phyloP scores from a whole-genome alignment of 1,140 invertebrate genomes.

The Drosophila ananassae region DNA sequence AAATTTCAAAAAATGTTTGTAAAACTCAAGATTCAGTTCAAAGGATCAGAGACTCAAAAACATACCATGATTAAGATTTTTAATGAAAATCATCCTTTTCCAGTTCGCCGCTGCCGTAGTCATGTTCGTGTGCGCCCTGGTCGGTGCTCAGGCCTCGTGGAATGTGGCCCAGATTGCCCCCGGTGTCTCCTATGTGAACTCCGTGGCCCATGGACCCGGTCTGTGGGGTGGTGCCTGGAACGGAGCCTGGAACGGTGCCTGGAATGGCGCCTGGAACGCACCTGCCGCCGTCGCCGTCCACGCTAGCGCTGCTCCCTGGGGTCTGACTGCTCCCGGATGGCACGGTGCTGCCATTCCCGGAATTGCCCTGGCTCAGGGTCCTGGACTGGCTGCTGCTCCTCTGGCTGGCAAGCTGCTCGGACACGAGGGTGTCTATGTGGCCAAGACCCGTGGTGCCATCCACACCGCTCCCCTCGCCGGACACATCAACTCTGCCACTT shows the following conservation, averaged over 20 bases:
- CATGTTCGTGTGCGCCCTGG: constrained; percentile 83
- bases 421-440: constrained; percentile 84
- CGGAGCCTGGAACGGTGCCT: constrained; percentile 60
- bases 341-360: constrained; percentile 69
- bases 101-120: constrained; percentile 84
- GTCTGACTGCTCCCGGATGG: constrained; percentile 63
- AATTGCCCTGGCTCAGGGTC: constrained; percentile 77
- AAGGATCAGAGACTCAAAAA: neutral
- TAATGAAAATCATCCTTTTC: constrained; percentile 11
- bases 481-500: constrained; percentile 80
- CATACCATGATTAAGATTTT: neutral
- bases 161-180: constrained; percentile 56
- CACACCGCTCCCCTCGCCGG: constrained; percentile 85
- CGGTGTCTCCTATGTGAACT: constrained; percentile 74
- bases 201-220: constrained; percentile 62
- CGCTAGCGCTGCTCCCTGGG: constrained; percentile 61
- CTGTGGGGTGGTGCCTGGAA: constrained; percentile 66
- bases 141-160: constrained; percentile 77
- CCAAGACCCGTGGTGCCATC: constrained; percentile 85
- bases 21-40: neutral
- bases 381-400: constrained; percentile 40
- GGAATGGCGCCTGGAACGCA: constrained; percentile 57
- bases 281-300: constrained; percentile 73
- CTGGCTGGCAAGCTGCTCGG: constrained; percentile 45
- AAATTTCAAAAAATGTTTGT: neutral